Evolutionary conservation across 1,140 invertebrate genomes (phyloP).

Genomic region (Halesus radiatus): DNA sequence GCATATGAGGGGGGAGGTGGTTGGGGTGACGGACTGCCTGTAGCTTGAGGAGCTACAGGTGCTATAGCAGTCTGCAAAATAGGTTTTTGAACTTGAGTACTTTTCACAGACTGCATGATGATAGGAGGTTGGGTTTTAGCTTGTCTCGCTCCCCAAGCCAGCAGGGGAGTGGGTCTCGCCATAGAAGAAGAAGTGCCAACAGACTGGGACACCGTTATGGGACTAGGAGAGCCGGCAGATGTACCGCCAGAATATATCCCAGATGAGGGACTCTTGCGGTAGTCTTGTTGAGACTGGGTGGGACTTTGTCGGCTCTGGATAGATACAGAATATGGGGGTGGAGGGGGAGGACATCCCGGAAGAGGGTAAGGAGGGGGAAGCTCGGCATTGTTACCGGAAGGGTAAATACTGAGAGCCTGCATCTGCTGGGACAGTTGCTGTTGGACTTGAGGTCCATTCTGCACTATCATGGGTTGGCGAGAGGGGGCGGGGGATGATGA

Average conservation of each 20-base stretch:
- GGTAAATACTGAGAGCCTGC: conserved; percentile 87
- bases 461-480: conserved; percentile 83
- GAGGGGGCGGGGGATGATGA: conserved; percentile 64
- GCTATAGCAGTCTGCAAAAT: conserved; percentile 93
- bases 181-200: conserved; percentile 74
- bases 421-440: conserved; percentile 89
- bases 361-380: conserved; percentile 86
- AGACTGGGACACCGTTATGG: conserved; percentile 79
- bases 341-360: conserved; percentile 78
- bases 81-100: conserved; percentile 94
- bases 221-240: conserved; percentile 85
- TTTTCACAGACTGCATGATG: conserved; percentile 96
- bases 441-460: conserved; percentile 85
- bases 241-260: conserved; percentile 86
- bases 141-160: conserved; percentile 84
- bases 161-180: conserved; percentile 80
- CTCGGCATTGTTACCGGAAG: conserved; percentile 74
- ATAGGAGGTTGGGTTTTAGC: conserved; percentile 91
- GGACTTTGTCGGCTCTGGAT: conserved; percentile 90
- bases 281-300: conserved; percentile 84
- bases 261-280: conserved; percentile 82
- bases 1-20: conserved; percentile 84
- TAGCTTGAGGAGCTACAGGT: conserved; percentile 80
- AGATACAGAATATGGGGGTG: conserved; percentile 86
- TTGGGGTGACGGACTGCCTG: conserved; percentile 69